Evolutionary conservation across 1,140 invertebrate species (phyloP).

Genomic region (Drosophila navojoa): DNA sequence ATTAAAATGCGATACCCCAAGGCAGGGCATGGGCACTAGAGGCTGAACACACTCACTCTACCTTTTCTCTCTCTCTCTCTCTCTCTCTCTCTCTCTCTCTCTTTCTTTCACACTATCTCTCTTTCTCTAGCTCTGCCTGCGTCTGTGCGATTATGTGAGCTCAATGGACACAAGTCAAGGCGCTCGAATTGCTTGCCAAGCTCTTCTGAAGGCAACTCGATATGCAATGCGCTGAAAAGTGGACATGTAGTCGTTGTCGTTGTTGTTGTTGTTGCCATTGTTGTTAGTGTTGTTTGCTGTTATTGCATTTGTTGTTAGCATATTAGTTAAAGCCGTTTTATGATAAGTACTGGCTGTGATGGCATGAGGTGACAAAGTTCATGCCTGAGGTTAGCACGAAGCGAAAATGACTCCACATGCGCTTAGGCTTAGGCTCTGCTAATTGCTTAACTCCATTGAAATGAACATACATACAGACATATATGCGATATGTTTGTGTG

Average conservation of each 20-base stretch:
- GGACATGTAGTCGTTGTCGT: slow-evolving; percentile 24
- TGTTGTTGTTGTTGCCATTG: slow-evolving; percentile 9
- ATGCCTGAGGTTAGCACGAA: slow-evolving; percentile 47
- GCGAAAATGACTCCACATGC: neutral
- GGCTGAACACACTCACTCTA: neutral
- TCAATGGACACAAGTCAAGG: slow-evolving; percentile 77
- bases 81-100: slow-evolving; percentile 2
- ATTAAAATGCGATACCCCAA: slow-evolving; percentile 75
- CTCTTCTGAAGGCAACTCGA: slow-evolving; percentile 72
- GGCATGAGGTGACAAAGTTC: slow-evolving; percentile 63
- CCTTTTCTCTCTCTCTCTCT: neutral
- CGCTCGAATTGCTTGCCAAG: slow-evolving; percentile 64
- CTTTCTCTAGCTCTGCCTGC: neutral
- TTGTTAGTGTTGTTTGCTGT: slow-evolving; percentile 31
- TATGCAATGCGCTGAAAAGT: slow-evolving; percentile 53
- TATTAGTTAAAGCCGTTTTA: slow-evolving; percentile 71
- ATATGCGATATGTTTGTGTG: neutral
- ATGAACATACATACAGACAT: neutral
- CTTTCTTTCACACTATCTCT: neutral
- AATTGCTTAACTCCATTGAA: neutral
- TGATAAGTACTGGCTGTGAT: slow-evolving; percentile 61
- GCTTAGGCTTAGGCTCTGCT: neutral
- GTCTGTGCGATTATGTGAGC: slow-evolving; percentile 55
- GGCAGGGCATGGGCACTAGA: slow-evolving; percentile 13
- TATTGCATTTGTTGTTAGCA: slow-evolving; percentile 39